Base-by-base conservation (phyloP, 2,113 vertebrate genomes). In the Turnix velox region DNA sequence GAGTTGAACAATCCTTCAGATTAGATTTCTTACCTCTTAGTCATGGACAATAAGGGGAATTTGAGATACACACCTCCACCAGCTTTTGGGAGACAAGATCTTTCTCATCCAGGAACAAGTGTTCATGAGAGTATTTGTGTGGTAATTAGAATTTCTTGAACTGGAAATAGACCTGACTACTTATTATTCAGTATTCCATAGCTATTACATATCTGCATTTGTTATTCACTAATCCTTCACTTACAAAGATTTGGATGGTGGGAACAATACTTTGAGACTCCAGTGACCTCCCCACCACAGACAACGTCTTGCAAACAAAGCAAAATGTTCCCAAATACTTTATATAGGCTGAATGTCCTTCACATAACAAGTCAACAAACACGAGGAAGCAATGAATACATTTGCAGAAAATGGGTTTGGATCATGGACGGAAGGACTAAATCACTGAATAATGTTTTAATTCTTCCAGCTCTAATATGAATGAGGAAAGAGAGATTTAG, bases 381-480 rank as follows among this genome's bases (percentile, higher is more conserved):
- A 74, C 9, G 62, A 81, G 48, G 81, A 79, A 77, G 85, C 57
- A 75, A 68, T 90, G 83, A 92, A 93, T 93, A 86, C 48, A 92
- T 94, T 94, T 93, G 35, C 61, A 81, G 79, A 84, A 93, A 92
- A 88, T 90, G 65, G 68, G 13, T 94, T 84, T 94, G 93, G 90
- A 87, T 88, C 14, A 3, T 85, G 76, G 92, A 77, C 0, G 11
- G 83, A 71, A 94, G 79, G 85, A 55, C 93, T 84, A 75, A 90
- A 55, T 46, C 85, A 67, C 79, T 96, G 92, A 94, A 95, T 94
- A 88, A 96, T 96, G 59, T 33, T 93, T 94, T 92, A 74, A 81
- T 63, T 67, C 51, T 65, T 88, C 83, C 72, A 77, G 48, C 63
- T 83, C 79, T 94, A 54, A 22, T 74, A 51, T n/a, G 88, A 86